These are phyloP conservation scores for Xyliphius kryptos DNA, from an alignment of 2,113 vertebrate species.

Conservation along the genomic window DNA sequence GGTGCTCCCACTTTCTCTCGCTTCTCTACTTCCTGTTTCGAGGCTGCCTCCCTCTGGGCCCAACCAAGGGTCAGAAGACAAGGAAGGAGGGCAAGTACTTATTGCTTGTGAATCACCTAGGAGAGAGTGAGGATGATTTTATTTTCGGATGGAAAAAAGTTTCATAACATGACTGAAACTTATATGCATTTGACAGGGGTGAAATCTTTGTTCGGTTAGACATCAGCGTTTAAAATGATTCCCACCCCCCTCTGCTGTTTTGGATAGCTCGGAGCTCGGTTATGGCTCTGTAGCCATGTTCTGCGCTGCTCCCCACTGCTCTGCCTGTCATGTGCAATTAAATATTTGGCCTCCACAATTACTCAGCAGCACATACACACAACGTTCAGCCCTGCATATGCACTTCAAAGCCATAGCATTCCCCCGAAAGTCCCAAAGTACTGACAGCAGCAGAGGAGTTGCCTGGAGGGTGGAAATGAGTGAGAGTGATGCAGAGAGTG, in stretches of 20 bases:
- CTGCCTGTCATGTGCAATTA: slow-evolving; percentile 98
- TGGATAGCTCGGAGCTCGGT: slow-evolving; percentile 53
- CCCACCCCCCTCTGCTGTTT: slow-evolving; percentile 45
- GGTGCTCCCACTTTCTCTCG: slow-evolving; percentile 73
- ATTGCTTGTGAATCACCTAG: too few species aligned
- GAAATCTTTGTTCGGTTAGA: slow-evolving; percentile 14
- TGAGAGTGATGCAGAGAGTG: slow-evolving; percentile 72
- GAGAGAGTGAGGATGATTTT: too few species aligned
- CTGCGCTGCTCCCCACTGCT: slow-evolving; percentile 83
- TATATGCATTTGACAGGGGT: slow-evolving; percentile 9
- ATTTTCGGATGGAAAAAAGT: too few species aligned
- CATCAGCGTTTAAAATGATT: slow-evolving; percentile 15
- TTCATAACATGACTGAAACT: slow-evolving; percentile 6
- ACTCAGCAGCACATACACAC: slow-evolving; percentile 92
- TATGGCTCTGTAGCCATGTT: slow-evolving; percentile 75
- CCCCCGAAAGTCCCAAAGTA: slow-evolving; percentile 84
- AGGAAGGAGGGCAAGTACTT: too few species aligned
- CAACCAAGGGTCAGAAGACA: too few species aligned
- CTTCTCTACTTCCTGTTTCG: slow-evolving; percentile 56
- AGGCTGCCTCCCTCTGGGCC: slow-evolving; percentile 20
- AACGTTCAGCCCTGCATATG: slow-evolving; percentile 82
- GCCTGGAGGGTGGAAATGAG: slow-evolving; percentile 64
- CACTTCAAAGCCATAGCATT: slow-evolving; percentile 91
- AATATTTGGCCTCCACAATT: slow-evolving; percentile 98
- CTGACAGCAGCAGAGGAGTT: slow-evolving; percentile 77